These are phyloP conservation scores for Tiliacea aurago DNA, from an alignment of 2,888 invertebrate genomes.

Conservation along the genomic window DNA sequence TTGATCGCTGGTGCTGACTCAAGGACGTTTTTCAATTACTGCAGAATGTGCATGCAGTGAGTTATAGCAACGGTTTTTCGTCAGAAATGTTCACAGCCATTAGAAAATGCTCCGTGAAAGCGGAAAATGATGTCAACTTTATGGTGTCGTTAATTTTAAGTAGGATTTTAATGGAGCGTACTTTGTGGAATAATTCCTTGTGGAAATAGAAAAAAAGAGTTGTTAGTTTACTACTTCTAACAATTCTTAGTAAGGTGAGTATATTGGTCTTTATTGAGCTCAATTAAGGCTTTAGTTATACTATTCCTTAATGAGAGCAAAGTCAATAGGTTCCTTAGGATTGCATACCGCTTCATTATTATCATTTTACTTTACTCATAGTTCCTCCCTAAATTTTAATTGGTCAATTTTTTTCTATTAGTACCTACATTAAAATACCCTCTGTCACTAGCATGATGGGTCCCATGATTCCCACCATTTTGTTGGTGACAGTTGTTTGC, in stretches of 20 bases:
- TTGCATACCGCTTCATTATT: neutral
- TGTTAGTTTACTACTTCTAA: conserved; percentile 1
- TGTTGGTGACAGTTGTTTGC: neutral
- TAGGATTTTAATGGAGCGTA: conserved; percentile 18
- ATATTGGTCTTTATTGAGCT: neutral
- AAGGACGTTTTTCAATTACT: conserved; percentile 30
- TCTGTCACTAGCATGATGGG: neutral
- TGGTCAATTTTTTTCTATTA: neutral
- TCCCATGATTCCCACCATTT: neutral
- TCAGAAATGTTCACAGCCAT: neutral
- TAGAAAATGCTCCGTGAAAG: conserved; percentile 15
- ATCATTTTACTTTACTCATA: too few relatives aligned
- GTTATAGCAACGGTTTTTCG: neutral
- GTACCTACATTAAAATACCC: neutral
- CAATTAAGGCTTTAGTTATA: neutral
- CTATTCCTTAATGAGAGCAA: neutral
- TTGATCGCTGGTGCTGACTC: conserved; percentile 23
- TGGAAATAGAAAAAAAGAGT: conserved; percentile 2
- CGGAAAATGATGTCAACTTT: conserved; percentile 30
- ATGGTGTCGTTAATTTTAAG: conserved; percentile 28
- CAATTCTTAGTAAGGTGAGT: conserved; percentile 8
- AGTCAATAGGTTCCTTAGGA: neutral
- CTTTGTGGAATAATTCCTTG: conserved; percentile 1
- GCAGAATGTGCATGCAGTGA: conserved; percentile 22
- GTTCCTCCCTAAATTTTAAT: neutral